Evolutionary conservation across 2,113 vertebrate species (phyloP).

Genomic region (Bathybates hornii): DNA sequence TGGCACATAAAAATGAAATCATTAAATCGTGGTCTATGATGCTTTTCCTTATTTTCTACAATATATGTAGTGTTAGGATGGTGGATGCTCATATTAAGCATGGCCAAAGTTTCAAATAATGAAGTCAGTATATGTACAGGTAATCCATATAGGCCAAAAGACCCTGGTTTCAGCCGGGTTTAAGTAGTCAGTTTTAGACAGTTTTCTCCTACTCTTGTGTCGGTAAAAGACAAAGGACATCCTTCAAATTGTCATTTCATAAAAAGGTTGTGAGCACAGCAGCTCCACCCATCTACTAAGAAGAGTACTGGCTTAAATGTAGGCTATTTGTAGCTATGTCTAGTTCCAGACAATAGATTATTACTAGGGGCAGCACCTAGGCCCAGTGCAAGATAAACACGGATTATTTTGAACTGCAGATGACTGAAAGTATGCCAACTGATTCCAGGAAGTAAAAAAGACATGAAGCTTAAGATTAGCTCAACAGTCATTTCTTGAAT

Average conservation of each 20-base stretch:
- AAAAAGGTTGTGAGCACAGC: neutral
- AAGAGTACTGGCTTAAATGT: neutral
- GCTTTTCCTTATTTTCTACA: neutral
- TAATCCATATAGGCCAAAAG: neutral
- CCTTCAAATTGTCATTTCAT: neutral
- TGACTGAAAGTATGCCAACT: neutral
- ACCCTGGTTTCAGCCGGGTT: neutral
- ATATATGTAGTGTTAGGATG: neutral
- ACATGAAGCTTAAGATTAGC: neutral
- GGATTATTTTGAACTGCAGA: neutral
- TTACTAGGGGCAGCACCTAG: neutral
- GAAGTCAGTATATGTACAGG: neutral
- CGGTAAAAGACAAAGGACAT: neutral
- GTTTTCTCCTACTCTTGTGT: neutral
- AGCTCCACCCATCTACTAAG: neutral
- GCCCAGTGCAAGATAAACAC: neutral
- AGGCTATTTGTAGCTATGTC: neutral
- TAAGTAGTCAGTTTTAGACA: neutral
- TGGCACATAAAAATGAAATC: neutral
- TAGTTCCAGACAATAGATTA: neutral
- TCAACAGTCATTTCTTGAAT: neutral
- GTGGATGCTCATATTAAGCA: neutral
- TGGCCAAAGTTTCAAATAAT: neutral
- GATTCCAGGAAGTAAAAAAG: neutral
- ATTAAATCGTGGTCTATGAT: fast-evolving